Conservation (phyloP, 2,888 invertebrate species). For the Junonia oenone region DNA sequence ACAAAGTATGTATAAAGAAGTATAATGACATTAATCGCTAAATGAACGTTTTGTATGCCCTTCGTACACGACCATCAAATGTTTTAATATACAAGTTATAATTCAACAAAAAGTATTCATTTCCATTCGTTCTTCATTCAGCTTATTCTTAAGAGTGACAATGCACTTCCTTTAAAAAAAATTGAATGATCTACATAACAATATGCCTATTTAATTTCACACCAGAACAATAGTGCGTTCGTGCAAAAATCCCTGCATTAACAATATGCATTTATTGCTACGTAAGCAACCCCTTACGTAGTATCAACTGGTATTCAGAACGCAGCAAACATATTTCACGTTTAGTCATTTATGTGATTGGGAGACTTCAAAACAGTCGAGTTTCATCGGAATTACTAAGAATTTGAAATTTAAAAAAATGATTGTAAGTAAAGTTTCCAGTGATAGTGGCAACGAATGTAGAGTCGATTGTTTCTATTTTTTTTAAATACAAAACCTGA, state of each 20-base stretch:
- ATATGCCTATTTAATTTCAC: slow-evolving; percentile 37
- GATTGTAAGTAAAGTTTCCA: background rate
- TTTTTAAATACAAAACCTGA: background rate
- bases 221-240: slow-evolving; percentile 39
- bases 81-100: background rate
- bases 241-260: slow-evolving; percentile 45
- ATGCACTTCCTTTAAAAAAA: slow-evolving; percentile 34
- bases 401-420: background rate
- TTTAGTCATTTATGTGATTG: background rate
- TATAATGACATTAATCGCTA: background rate
- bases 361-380: slow-evolving; percentile 1
- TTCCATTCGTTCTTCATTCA: slow-evolving; percentile 27
- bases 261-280: slow-evolving; percentile 43
- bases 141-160: slow-evolving; percentile 43
- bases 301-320: slow-evolving; percentile 32
- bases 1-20: background rate
- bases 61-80: background rate
- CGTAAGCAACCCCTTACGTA: slow-evolving; percentile 39
- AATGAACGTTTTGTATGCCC: background rate
- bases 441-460: background rate
- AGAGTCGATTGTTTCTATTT: background rate
- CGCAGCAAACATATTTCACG: slow-evolving; percentile 13
- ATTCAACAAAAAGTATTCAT: background rate
- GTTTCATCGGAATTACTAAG: background rate
- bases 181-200: slow-evolving; percentile 38